phyloP scores from a whole-genome alignment of 2,888 invertebrate species.

The Carterocephalus palaemon region DNA sequence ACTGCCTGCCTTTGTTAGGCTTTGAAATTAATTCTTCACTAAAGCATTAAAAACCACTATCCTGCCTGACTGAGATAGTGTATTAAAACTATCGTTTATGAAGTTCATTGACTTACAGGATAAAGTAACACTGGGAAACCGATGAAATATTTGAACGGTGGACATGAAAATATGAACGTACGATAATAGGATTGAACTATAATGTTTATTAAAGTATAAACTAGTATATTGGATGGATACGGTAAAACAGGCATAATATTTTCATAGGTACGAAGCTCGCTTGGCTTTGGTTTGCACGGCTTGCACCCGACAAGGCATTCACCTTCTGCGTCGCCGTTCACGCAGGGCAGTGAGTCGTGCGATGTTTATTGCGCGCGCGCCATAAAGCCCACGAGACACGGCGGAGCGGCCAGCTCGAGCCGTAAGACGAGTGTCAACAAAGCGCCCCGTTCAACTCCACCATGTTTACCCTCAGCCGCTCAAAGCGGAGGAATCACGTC shows the following conservation, averaged over 20 bases:
- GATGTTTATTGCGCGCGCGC: slow-evolving; percentile 54
- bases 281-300: no score
- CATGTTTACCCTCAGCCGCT: slow-evolving; percentile 72
- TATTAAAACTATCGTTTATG: slow-evolving; percentile 23
- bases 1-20: slow-evolving; percentile 39
- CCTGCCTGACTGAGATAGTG: slow-evolving; percentile 28
- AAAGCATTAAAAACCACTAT: slow-evolving; percentile 28
- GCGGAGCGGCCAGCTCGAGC: no score
- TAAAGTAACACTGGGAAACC: background rate
- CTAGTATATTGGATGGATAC: no score
- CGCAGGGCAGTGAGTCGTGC: slow-evolving; percentile 36
- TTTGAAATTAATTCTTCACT: slow-evolving; percentile 28
- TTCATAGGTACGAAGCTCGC: no score
- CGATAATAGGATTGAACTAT: no score
- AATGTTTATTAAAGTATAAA: no score
- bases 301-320: no score
- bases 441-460: slow-evolving; percentile 60
- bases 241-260: no score
- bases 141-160: no score
- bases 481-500: slow-evolving; percentile 75
- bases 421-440: slow-evolving; percentile 75
- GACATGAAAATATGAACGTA: no score
- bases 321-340: slow-evolving; percentile 38
- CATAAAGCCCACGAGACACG: slow-evolving; percentile 52
- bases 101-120: slow-evolving; percentile 33